Conservation (phyloP, 2,113 vertebrate species). For the Alouatta palliata region DNA sequence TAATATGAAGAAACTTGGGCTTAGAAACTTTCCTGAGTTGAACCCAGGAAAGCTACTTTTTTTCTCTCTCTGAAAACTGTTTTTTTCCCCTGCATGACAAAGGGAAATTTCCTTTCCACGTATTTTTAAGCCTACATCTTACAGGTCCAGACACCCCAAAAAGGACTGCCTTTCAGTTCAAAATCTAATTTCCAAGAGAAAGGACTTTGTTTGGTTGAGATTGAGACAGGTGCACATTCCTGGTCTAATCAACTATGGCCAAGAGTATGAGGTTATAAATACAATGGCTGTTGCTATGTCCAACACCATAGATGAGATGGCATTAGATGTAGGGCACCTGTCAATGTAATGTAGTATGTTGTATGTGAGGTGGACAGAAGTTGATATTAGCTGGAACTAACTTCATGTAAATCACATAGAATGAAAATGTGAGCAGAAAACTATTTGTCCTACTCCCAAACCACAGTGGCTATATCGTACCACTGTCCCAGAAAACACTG, state of each 20-base stretch:
- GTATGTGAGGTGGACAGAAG: neutral
- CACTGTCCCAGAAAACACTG: conserved; percentile 5
- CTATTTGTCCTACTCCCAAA: neutral
- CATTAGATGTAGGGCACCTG: neutral
- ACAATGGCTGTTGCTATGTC: neutral
- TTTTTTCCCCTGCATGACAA: neutral
- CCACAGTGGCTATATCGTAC: neutral
- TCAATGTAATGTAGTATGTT: neutral
- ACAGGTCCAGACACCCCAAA: neutral
- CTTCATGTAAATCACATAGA: conserved; percentile 22
- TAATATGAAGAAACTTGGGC: neutral
- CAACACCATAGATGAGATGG: neutral
- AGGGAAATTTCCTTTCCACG: neutral
- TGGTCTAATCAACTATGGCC: neutral
- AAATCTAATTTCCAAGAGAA: conserved; percentile 38
- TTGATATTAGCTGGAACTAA: neutral
- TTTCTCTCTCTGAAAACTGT: neutral
- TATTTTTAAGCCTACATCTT: neutral
- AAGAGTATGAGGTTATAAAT: neutral
- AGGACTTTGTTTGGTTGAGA: neutral
- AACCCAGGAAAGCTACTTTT: neutral
- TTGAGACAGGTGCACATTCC: neutral
- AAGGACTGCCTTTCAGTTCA: neutral
- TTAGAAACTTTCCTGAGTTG: neutral
- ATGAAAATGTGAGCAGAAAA: neutral